These are phyloP conservation scores for Whitmania pigra DNA, from an alignment of 1,140 invertebrate species.

Conservation along the genomic window DNA sequence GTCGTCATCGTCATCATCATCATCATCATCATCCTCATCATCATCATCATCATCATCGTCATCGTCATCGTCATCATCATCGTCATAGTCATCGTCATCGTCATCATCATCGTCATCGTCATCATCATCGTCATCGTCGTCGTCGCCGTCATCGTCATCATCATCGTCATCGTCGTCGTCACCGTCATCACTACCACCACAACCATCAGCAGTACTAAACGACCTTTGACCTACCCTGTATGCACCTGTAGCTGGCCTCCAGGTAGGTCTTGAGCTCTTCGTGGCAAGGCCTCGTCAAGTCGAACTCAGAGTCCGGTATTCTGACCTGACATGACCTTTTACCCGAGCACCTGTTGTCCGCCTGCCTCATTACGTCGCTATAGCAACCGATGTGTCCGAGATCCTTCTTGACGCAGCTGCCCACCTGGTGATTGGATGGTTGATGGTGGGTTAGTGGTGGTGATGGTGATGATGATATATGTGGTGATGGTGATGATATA, in stretches of 20 bases:
- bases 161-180: background rate
- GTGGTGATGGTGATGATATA: slow-evolving; percentile 3
- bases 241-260: slow-evolving; percentile 16
- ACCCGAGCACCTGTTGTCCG: slow-evolving; percentile 19
- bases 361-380: slow-evolving; percentile 13
- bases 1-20: slow-evolving; percentile 1
- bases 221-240: slow-evolving; percentile 12
- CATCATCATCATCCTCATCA: slow-evolving; percentile 4
- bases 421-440: background rate
- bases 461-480: slow-evolving; percentile 6
- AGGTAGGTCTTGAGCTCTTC: slow-evolving; percentile 25
- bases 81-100: background rate
- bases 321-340: slow-evolving; percentile 12
- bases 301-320: slow-evolving; percentile 20
- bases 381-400: slow-evolving; percentile 21
- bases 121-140: slow-evolving; percentile 1
- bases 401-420: slow-evolving; percentile 22
- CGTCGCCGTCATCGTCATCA: background rate
- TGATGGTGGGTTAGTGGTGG: background rate
- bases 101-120: slow-evolving; percentile 7
- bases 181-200: background rate
- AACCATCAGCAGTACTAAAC: background rate
- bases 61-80: background rate
- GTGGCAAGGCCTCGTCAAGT: slow-evolving; percentile 20
- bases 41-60: slow-evolving; percentile 4